These are phyloP conservation scores for Venustaconcha ellipsiformis DNA, from an alignment of 1,140 invertebrate species.

Conservation along the genomic window DNA sequence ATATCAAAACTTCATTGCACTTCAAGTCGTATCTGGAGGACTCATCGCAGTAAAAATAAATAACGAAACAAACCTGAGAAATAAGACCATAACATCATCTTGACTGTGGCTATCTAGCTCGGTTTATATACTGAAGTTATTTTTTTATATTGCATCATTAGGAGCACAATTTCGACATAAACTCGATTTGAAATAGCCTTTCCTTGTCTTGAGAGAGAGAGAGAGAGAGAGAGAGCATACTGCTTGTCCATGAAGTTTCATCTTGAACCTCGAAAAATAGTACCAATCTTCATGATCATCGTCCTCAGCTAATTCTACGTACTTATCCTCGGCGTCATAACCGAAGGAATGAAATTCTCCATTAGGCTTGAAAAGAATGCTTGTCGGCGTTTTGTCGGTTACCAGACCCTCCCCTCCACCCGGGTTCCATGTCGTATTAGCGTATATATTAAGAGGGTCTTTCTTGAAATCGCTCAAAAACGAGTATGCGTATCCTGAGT, in stretches of 20 bases:
- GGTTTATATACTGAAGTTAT: too few relatives aligned
- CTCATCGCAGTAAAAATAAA: too few relatives aligned
- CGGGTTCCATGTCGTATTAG: background rate
- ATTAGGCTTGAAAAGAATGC: background rate
- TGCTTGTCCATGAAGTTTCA: conserved; percentile 14
- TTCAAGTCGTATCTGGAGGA: too few relatives aligned
- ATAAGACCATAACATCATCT: too few relatives aligned
- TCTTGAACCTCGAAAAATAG: conserved; percentile 20
- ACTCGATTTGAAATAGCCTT: too few relatives aligned
- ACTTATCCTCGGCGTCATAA: conserved; percentile 15
- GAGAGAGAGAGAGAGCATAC: background rate
- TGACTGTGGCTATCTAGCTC: too few relatives aligned
- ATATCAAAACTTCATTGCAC: too few relatives aligned
- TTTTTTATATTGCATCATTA: too few relatives aligned
- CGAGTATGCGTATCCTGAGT: conserved; percentile 7
- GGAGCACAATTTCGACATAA: too few relatives aligned
- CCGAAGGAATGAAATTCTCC: background rate
- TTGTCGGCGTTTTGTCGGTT: conserved; percentile 1
- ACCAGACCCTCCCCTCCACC: background rate
- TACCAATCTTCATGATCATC: conserved; percentile 13
- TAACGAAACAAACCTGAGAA: too few relatives aligned
- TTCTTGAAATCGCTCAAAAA: conserved; percentile 1
- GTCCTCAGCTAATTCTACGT: conserved; percentile 10
- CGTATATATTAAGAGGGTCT: conserved; percentile 5
- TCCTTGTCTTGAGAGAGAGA: too few relatives aligned